A percentile compares a stretch with the other conserved stretches of the same genome.
phyloP scores from a whole-genome alignment of 1,140 invertebrate species.

The Pomacea maculata region DNA sequence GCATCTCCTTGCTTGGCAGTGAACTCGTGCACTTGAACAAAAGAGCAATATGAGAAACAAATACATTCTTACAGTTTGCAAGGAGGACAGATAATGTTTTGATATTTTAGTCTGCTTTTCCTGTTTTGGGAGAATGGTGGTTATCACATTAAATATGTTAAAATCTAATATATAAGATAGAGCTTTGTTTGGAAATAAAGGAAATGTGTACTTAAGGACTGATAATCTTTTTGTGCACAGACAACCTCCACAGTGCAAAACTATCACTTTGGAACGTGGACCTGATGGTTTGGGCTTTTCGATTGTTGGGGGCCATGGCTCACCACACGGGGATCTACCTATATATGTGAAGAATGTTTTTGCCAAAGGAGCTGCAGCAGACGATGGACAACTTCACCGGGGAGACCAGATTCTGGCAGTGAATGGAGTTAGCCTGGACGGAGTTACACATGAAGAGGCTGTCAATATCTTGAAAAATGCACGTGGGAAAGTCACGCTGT shows the following conservation, averaged over 20 bases:
- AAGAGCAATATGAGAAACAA: no score
- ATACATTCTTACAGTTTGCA: no score
- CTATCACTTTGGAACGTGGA: constrained; percentile 76
- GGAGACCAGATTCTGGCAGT: constrained; percentile 73
- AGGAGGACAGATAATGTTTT: no score
- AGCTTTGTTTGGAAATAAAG: neutral
- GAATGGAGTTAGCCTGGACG: constrained; percentile 69
- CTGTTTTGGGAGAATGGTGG: neutral
- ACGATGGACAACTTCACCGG: constrained; percentile 72
- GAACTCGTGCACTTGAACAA: no score
- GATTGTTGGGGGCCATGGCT: constrained; percentile 81
- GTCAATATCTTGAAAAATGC: constrained; percentile 72
- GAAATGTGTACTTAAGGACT: neutral
- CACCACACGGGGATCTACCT: constrained; percentile 79
- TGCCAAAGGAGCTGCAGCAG: constrained; percentile 77
- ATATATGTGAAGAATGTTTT: constrained; percentile 88
- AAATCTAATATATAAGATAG: no score
- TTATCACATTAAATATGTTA: neutral
- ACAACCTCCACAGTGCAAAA: constrained; percentile 57
- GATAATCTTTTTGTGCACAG: constrained; percentile 37
- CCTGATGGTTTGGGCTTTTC: constrained; percentile 81
- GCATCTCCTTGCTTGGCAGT: no score
- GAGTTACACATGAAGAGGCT: constrained; percentile 72
- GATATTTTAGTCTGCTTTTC: no score
- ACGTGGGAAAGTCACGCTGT: constrained; percentile 70